Conservation (phyloP, 2,113 vertebrate genomes). For the Cettia cetti region DNA sequence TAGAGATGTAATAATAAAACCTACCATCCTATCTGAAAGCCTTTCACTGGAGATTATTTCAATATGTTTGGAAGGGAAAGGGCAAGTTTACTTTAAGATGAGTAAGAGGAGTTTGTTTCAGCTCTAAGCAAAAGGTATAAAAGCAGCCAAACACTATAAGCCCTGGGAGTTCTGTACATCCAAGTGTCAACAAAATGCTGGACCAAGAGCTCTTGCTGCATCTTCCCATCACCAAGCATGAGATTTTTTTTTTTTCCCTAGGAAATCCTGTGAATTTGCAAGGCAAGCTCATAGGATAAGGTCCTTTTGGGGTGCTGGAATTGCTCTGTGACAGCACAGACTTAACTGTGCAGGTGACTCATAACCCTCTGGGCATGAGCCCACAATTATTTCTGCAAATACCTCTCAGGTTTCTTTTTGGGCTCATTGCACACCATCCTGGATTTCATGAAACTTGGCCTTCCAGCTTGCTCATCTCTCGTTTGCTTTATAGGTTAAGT, state of each 20-base stretch:
- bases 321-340: background rate
- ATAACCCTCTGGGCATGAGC: background rate
- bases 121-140: background rate
- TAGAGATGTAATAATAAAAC: background rate
- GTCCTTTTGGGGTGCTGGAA: background rate
- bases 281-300: background rate
- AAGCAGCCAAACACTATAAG: background rate
- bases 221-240: background rate
- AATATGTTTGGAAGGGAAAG: background rate
- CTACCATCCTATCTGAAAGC: background rate
- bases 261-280: background rate
- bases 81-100: background rate
- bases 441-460: background rate
- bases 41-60: background rate
- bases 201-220: background rate
- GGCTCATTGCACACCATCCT: background rate
- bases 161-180: background rate
- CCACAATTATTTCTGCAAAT: slow-evolving; percentile 21
- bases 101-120: background rate
- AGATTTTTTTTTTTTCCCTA: background rate
- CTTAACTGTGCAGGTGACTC: background rate
- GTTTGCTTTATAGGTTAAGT: slow-evolving; percentile 23
- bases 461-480: background rate
- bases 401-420: background rate
- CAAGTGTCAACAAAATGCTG: background rate